Percentiles rank a stretch among this genome's conserved stretches.
phyloP scores from a whole-genome alignment of 92 coral and sea anemone species.

The Porites divaricata region DNA sequence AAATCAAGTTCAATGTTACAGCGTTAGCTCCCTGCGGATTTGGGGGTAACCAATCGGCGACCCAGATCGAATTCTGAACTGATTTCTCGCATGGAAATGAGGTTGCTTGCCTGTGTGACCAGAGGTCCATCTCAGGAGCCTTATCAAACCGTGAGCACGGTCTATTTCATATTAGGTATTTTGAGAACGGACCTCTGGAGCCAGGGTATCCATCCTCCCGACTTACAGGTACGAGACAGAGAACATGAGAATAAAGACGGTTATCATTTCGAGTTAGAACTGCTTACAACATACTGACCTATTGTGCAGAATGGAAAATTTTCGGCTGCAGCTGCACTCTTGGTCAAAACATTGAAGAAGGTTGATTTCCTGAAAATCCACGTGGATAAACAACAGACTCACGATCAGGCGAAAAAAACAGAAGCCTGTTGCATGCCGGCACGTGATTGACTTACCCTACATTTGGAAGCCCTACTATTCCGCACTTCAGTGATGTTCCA shows the following conservation, averaged over 20 bases:
- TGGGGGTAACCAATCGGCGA: too few relatives aligned
- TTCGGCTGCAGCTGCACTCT: conserved; percentile 93
- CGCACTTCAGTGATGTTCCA: conserved; percentile 96
- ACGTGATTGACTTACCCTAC: conserved; percentile 83
- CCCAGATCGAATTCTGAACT: too few relatives aligned
- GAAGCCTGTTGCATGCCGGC: conserved; percentile 20
- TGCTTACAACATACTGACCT: conserved; percentile 59
- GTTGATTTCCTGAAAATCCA: conserved; percentile 89
- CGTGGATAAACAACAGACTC: conserved; percentile 52
- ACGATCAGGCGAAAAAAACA: conserved; percentile 1
- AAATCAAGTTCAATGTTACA: too few relatives aligned
- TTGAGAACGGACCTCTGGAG: too few relatives aligned
- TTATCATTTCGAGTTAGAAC: not conserved
- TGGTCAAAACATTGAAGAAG: conserved; percentile 96
- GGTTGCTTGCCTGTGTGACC: too few relatives aligned
- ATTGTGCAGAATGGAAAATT: conserved; percentile 98
- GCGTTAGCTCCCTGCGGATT: too few relatives aligned
- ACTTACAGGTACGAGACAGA: too few relatives aligned
- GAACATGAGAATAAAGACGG: not conserved
- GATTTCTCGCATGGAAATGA: too few relatives aligned
- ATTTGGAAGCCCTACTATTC: conserved; percentile 97
- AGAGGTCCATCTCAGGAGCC: too few relatives aligned
- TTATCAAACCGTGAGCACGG: too few relatives aligned
- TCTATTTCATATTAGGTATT: too few relatives aligned
- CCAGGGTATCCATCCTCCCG: too few relatives aligned